Conservation (phyloP, 2,888 invertebrate species). For the Lathronympha strigana region DNA sequence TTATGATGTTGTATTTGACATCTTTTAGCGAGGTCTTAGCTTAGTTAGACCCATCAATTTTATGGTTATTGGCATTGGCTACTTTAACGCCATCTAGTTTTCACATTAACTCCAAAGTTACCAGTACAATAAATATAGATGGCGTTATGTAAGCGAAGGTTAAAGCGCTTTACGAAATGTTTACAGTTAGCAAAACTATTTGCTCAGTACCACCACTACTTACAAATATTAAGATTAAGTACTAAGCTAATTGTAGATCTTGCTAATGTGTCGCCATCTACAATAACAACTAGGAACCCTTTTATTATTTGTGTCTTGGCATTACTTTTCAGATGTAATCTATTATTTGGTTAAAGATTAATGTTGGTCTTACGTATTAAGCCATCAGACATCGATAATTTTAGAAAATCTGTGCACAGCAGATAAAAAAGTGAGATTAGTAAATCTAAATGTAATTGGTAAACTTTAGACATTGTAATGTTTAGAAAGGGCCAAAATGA, state of each 20-base stretch:
- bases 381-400: constrained; percentile 29
- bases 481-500: constrained; percentile 42
- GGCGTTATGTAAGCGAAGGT: neutral
- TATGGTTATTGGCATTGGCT: too few relatives aligned
- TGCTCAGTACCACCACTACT: too few relatives aligned
- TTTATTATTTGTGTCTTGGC: neutral
- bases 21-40: too few relatives aligned
- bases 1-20: neutral
- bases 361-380: neutral
- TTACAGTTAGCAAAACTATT: too few relatives aligned
- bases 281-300: neutral
- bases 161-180: neutral
- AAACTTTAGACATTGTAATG: constrained; percentile 30
- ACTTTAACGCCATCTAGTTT: too few relatives aligned
- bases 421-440: constrained; percentile 70
- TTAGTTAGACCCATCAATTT: too few relatives aligned
- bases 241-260: too few relatives aligned
- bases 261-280: constrained; percentile 3
- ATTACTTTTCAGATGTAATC: too few relatives aligned
- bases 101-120: too few relatives aligned
- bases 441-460: constrained; percentile 51
- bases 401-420: constrained; percentile 55
- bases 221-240: too few relatives aligned
- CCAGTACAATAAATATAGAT: neutral
- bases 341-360: too few relatives aligned